These are phyloP conservation scores for Amblyteles armatorius DNA, from an alignment of 2,888 invertebrate species.

Conservation along the genomic window DNA sequence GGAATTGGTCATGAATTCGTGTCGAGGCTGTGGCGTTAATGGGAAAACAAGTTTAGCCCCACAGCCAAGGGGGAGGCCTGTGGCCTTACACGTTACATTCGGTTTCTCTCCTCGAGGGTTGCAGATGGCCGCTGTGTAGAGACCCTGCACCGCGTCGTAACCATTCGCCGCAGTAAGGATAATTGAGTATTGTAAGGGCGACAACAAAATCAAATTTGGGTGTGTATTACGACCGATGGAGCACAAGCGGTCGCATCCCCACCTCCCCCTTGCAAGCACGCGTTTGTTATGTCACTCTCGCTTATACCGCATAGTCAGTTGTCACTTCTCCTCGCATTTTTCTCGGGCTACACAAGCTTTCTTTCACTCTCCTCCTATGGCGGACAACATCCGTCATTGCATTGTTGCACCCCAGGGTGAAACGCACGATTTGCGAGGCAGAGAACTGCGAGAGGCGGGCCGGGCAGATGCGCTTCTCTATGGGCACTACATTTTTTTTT, in stretches of 20 bases:
- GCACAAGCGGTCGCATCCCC: conserved; percentile 35
- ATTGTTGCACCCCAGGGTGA: conserved; percentile 67
- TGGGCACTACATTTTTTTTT: conserved; percentile 24
- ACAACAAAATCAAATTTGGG: conserved; percentile 82
- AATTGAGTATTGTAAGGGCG: conserved; percentile 83
- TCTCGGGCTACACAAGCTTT: conserved; percentile 44
- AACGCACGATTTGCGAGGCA: conserved; percentile 60
- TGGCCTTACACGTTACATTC: background rate
- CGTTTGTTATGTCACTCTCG: conserved; percentile 46
- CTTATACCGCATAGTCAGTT: conserved; percentile 12
- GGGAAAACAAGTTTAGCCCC: conserved; percentile 72
- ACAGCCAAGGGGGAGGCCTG: conserved; percentile 12
- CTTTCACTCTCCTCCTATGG: conserved; percentile 30
- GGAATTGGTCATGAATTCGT: conserved; percentile 73
- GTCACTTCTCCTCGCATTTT: conserved; percentile 34
- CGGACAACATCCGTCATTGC: conserved; percentile 77
- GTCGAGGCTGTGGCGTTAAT: conserved; percentile 69
- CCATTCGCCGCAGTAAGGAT: conserved; percentile 71
- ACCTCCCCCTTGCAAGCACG: conserved; percentile 7
- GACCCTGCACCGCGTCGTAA: conserved; percentile 73
- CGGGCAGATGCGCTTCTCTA: conserved; percentile 54
- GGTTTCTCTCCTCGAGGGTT: conserved; percentile 49
- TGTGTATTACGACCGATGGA: conserved; percentile 68
- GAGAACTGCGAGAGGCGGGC: conserved; percentile 38
- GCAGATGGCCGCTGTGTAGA: conserved; percentile 64